Percentiles rank a stretch among this genome's conserved stretches.
These are phyloP conservation scores for Oedothorax gibbosus DNA, from an alignment of 1,140 invertebrate species.

Conservation along the genomic window DNA sequence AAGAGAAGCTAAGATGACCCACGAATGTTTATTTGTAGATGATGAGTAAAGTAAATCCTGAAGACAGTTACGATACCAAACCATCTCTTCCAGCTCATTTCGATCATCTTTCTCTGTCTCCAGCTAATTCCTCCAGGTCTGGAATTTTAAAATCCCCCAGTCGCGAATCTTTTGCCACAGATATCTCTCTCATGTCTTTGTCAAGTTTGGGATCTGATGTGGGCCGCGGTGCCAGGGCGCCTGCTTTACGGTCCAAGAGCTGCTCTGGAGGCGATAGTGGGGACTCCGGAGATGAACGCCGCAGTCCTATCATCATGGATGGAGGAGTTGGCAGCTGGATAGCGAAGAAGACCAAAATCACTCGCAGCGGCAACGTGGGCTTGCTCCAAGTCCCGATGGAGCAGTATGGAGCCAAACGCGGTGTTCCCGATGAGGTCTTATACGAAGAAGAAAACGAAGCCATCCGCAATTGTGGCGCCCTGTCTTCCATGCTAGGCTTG, in stretches of 20 bases:
- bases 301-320: constrained; percentile 53
- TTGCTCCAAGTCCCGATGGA: constrained; percentile 57
- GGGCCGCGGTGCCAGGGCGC: constrained; percentile 35
- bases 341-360: constrained; percentile 15
- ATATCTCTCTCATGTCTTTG: constrained; percentile 82
- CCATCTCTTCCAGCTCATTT: not conserved
- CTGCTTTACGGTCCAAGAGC: constrained; percentile 8
- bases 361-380: constrained; percentile 1
- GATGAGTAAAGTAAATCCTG: constrained; percentile 34
- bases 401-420: constrained; percentile 42
- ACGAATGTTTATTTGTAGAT: not conserved
- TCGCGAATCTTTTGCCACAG: constrained; percentile 84
- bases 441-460: constrained; percentile 81
- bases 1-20: too few species aligned
- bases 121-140: constrained; percentile 34
- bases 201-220: constrained; percentile 78
- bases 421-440: constrained; percentile 73
- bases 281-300: constrained; percentile 40
- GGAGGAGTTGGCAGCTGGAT: constrained; percentile 56
- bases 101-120: constrained; percentile 18
- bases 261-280: constrained; percentile 11
- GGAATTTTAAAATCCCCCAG: constrained; percentile 77
- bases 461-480: constrained; percentile 81
- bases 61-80: constrained; percentile 12
- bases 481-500: constrained; percentile 82